Evolutionary conservation across 2,113 vertebrate genomes (phyloP).

Genomic region (Podilymbus podiceps): DNA sequence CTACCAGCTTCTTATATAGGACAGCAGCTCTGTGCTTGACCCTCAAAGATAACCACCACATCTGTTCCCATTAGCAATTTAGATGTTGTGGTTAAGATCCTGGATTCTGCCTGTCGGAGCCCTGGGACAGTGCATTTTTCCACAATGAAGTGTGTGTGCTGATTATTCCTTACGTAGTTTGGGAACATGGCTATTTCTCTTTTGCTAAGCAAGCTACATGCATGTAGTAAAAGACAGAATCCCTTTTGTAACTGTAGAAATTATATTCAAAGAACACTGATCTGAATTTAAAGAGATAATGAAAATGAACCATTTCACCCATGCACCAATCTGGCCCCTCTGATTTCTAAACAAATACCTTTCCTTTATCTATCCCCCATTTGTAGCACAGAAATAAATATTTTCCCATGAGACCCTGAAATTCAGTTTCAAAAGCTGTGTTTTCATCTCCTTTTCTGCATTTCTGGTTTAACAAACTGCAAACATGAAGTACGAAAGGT

Average conservation of each 20-base stretch:
- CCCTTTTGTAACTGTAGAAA: not conserved
- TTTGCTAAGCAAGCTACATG: not conserved
- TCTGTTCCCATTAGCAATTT: not conserved
- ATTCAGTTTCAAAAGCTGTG: constrained; percentile 14
- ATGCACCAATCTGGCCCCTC: not conserved
- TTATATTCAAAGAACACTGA: not conserved
- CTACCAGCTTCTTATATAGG: not conserved
- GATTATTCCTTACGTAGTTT: not conserved
- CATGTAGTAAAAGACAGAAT: not conserved
- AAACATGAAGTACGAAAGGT: not conserved
- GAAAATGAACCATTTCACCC: not conserved
- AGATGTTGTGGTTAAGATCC: not conserved
- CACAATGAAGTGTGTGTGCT: not conserved
- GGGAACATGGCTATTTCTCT: not conserved
- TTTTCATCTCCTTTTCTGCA: not conserved
- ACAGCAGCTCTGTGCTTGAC: not conserved
- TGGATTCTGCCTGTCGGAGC: not conserved
- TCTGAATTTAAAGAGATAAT: not conserved
- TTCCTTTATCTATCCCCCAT: not conserved
- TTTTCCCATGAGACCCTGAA: not conserved
- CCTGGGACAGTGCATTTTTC: not conserved
- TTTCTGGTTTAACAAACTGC: not conserved
- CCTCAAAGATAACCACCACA: not conserved
- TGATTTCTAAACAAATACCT: constrained; percentile 14
- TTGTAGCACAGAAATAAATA: constrained; percentile 1